Conservation (phyloP, 2,113 vertebrate genomes). For the Miniopterus natalensis region DNA sequence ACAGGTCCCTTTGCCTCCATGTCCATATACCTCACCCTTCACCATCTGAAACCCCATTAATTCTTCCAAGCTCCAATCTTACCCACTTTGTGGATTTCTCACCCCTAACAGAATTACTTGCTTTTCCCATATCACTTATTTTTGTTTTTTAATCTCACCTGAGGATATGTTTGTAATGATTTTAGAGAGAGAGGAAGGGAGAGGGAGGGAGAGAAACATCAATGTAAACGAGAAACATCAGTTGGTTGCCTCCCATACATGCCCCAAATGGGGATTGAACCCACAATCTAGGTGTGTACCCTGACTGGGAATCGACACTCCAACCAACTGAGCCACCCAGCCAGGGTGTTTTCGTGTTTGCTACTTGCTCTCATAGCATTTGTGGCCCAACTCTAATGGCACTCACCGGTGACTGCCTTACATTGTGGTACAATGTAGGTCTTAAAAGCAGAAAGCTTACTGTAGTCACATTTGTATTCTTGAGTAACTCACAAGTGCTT, state of each 20-base stretch:
- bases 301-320: not conserved
- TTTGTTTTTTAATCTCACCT: not conserved
- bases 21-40: not conserved
- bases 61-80: not conserved
- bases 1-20: not conserved
- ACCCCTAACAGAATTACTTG: not conserved
- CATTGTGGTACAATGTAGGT: not conserved
- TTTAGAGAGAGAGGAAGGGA: not conserved
- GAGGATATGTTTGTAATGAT: not conserved
- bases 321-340: not conserved
- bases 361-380: not conserved
- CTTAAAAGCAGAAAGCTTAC: not conserved
- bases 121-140: not conserved
- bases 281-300: too few relatives aligned
- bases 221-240: not conserved
- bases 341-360: not conserved
- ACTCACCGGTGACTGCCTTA: not conserved
- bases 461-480: not conserved
- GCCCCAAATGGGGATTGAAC: not conserved
- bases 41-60: not conserved
- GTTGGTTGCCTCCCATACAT: not conserved
- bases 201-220: not conserved
- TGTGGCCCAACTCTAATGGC: not conserved
- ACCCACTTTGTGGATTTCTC: not conserved
- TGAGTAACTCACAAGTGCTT: not conserved